These are phyloP conservation scores for Cyprinodon brontotheroides DNA, from an alignment of 2,113 vertebrate species.

Conservation along the genomic window DNA sequence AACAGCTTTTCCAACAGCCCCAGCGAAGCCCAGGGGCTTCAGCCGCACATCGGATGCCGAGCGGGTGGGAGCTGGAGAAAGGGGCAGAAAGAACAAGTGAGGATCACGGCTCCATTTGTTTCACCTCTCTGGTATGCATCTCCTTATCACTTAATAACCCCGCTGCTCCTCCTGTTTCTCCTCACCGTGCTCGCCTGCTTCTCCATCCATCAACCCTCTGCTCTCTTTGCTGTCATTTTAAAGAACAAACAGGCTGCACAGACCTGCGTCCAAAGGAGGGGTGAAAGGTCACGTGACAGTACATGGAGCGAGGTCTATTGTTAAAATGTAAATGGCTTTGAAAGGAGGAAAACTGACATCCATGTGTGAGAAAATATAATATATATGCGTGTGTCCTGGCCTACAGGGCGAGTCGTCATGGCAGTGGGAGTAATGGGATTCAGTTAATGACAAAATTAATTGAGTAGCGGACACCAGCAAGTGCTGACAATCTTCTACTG, in stretches of 20 bases:
- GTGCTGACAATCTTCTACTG: conserved; percentile 49
- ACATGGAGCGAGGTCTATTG: conserved; percentile 33
- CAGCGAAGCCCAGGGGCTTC: conserved; percentile 24
- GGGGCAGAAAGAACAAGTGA: conserved; percentile 6
- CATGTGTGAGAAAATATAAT: neutral
- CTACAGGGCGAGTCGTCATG: conserved; percentile 29
- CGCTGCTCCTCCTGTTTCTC: conserved; percentile 2
- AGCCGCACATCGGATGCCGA: conserved; percentile 12
- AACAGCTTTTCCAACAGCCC: conserved; percentile 42
- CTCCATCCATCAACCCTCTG: conserved; percentile 36
- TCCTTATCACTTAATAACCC: conserved; percentile 50
- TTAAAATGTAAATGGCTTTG: conserved; percentile 64
- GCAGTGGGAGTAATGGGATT: conserved; percentile 61
- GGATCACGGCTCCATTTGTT: conserved; percentile 26
- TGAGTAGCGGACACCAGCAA: conserved; percentile 51
- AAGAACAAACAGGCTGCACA: conserved; percentile 23
- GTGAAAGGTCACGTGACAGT: conserved; percentile 52
- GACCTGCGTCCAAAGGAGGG: conserved; percentile 13
- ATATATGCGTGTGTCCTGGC: conserved; percentile 22
- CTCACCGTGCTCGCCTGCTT: conserved; percentile 23
- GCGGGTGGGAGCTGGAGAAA: conserved; percentile 8
- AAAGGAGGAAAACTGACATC: conserved; percentile 30
- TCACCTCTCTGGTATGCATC: conserved; percentile 12
- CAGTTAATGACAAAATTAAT: conserved; percentile 71
- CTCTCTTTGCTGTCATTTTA: conserved; percentile 7